A percentile compares a stretch with the other conserved stretches of the same genome.
Evolutionary conservation across 2,797 vertebrate species (phyloP).

Genomic region (Potorous gilbertii): DNA sequence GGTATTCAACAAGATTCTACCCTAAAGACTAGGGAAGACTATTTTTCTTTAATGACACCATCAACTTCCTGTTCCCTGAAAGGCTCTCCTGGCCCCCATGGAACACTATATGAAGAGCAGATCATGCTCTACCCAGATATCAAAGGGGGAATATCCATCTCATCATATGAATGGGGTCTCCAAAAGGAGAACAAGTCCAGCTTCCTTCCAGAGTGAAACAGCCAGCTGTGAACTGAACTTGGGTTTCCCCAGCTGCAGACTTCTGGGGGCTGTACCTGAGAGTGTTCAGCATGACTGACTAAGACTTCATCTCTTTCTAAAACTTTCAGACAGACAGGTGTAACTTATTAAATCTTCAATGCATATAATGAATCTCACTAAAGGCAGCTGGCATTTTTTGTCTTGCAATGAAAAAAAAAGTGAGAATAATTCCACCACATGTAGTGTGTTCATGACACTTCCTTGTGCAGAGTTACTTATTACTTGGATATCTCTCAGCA

Average conservation of each 20-base stretch:
- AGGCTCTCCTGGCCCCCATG: not conserved
- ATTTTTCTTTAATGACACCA: not conserved
- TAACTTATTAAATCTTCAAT: not conserved
- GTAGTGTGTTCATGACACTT: not conserved
- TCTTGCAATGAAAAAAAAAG: not conserved
- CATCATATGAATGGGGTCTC: not conserved
- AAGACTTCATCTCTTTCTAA: not conserved
- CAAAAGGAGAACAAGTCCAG: not conserved
- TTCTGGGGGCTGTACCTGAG: rapidly evolving
- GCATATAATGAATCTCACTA: not conserved
- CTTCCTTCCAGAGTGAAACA: not conserved
- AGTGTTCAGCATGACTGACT: not conserved
- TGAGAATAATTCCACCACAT: not conserved
- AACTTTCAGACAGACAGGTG: not conserved
- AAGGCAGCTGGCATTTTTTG: not conserved
- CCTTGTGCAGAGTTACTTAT: not conserved
- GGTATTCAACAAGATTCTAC: not conserved
- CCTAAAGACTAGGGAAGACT: not conserved
- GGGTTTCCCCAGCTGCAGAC: not conserved
- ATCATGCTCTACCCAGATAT: not conserved
- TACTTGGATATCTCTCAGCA: not conserved
- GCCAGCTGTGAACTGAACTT: not conserved
- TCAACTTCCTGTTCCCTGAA: not conserved
- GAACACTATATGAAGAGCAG: not conserved
- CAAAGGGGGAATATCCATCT: not conserved